Percentiles rank a stretch among this genome's conserved stretches.
These are phyloP conservation scores for Fragum whitleyi DNA, from an alignment of 2,888 invertebrate genomes.

Conservation along the genomic window DNA sequence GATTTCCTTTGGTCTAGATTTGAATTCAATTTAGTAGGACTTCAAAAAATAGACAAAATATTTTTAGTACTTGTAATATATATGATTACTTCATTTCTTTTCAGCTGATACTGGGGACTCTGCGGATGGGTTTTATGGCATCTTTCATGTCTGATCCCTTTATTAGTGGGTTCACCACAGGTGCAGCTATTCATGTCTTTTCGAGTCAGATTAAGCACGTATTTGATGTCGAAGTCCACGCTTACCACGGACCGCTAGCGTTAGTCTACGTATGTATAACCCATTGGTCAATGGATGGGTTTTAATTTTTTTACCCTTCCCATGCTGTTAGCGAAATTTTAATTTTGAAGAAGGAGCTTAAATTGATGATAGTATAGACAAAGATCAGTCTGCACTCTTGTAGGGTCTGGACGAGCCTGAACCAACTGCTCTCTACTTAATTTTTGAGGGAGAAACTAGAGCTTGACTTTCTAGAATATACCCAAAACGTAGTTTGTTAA, in stretches of 20 bases:
- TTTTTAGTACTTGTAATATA: too few relatives aligned
- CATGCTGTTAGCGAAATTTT: background rate
- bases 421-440: too few relatives aligned
- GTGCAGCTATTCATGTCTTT: constrained; percentile 93
- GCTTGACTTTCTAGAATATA: too few relatives aligned
- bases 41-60: too few relatives aligned
- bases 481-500: too few relatives aligned
- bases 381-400: too few relatives aligned
- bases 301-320: background rate
- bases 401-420: too few relatives aligned
- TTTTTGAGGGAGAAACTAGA: too few relatives aligned
- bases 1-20: too few relatives aligned
- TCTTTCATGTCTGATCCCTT: constrained; percentile 86
- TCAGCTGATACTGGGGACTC: constrained; percentile 80
- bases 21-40: too few relatives aligned
- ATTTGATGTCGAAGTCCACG: constrained; percentile 84
- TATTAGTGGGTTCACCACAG: constrained; percentile 95
- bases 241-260: constrained; percentile 87
- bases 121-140: constrained; percentile 81
- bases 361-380: too few relatives aligned
- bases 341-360: background rate
- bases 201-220: constrained; percentile 89
- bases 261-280: constrained; percentile 89
- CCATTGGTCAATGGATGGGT: too few relatives aligned
- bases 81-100: constrained; percentile 43